These are phyloP conservation scores for Cryptosula pallasiana DNA, from an alignment of 2,888 invertebrate genomes.

Conservation along the genomic window DNA sequence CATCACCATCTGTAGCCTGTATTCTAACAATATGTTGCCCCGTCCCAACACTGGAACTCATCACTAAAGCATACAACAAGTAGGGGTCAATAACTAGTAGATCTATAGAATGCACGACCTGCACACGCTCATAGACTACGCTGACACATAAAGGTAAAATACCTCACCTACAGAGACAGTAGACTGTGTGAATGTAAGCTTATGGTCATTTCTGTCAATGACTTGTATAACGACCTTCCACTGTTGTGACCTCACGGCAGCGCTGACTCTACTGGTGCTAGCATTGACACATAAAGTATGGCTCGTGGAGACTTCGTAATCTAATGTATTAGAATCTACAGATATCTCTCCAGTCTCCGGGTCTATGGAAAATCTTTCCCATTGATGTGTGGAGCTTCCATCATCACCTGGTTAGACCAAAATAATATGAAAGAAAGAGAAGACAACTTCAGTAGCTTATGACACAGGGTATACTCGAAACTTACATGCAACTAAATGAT, in stretches of 20 bases:
- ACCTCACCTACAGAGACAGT: neutral
- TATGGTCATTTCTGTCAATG: neutral
- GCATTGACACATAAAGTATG: conserved; percentile 18
- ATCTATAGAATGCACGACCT: no score
- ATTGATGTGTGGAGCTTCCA: conserved; percentile 2
- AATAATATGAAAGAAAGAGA: neutral
- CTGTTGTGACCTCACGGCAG: neutral
- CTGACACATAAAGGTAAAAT: no score
- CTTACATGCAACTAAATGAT: conserved; percentile 10
- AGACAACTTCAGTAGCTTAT: neutral
- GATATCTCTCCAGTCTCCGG: neutral
- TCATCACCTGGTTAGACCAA: conserved; percentile 3
- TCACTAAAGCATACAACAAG: neutral
- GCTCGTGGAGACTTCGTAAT: neutral
- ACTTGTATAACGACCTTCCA: neutral
- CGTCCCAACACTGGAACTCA: neutral
- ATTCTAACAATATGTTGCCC: neutral
- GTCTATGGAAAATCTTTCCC: conserved; percentile 5
- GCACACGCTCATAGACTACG: no score
- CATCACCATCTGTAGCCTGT: neutral
- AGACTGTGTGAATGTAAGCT: neutral
- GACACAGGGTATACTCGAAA: neutral
- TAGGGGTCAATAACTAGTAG: no score
- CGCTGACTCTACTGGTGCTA: conserved; percentile 5
- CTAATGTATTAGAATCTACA: neutral